phyloP scores from a whole-genome alignment of 37 sponge, comb jelly and placozoan genomes.

The Spongilla lacustris region DNA sequence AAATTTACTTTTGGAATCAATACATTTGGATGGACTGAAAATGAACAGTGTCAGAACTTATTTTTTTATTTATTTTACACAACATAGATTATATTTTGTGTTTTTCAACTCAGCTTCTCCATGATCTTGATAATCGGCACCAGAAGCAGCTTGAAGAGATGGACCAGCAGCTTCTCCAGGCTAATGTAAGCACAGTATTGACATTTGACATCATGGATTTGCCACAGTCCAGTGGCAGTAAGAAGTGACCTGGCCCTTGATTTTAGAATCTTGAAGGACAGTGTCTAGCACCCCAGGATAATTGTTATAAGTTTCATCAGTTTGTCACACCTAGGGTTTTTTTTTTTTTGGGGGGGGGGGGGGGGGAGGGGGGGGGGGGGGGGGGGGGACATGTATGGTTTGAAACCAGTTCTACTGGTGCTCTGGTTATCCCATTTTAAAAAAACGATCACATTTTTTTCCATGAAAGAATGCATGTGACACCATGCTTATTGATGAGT shows the following conservation, averaged over 20 bases:
- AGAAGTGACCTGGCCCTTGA: background rate
- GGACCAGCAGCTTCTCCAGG: slow-evolving; percentile 79
- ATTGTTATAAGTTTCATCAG: too few species aligned
- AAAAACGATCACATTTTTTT: background rate
- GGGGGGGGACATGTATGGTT: background rate
- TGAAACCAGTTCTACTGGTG: too few species aligned
- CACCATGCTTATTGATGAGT: too few species aligned
- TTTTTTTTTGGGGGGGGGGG: background rate
- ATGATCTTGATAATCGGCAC: slow-evolving; percentile 82
- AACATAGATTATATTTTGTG: background rate
- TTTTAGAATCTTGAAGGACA: background rate
- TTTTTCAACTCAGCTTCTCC: slow-evolving; percentile 48
- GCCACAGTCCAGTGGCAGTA: background rate
- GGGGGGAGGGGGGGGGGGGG: background rate
- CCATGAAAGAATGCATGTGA: too few species aligned
- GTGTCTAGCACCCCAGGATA: background rate
- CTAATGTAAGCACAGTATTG: slow-evolving; percentile 67
- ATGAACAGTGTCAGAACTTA: background rate
- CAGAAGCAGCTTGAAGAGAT: slow-evolving; percentile 83
- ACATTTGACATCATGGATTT: background rate
- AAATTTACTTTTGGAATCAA: background rate
- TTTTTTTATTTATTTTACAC: slow-evolving; percentile 1
- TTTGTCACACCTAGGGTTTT: too few species aligned
- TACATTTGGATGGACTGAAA: background rate
- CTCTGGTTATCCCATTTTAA: too few species aligned